These are phyloP conservation scores for Tricholaema leucomelas DNA, from an alignment of 2,113 vertebrate genomes.

Conservation along the genomic window DNA sequence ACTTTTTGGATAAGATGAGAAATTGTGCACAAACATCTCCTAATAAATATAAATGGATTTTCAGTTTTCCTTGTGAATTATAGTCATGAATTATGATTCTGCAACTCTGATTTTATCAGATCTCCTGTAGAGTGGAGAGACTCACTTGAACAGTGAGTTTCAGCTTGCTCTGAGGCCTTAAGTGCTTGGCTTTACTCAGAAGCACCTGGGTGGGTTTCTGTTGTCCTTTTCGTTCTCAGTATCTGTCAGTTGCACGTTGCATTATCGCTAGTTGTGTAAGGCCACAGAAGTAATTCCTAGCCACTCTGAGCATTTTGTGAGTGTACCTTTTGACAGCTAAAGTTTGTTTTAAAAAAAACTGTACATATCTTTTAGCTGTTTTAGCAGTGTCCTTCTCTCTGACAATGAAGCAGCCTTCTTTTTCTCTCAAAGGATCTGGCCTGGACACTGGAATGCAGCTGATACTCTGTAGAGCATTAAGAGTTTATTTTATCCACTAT, in stretches of 20 bases:
- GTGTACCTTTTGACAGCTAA: neutral
- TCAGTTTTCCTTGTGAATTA: slow-evolving; percentile 53
- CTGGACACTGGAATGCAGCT: slow-evolving; percentile 16
- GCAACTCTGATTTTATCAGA: neutral
- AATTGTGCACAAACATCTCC: slow-evolving; percentile 60
- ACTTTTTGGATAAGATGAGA: slow-evolving; percentile 44
- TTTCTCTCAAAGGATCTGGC: slow-evolving; percentile 13
- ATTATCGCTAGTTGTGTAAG: neutral
- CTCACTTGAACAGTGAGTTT: neutral
- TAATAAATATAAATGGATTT: slow-evolving; percentile 64
- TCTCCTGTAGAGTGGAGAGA: neutral
- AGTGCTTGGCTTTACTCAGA: neutral
- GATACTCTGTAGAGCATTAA: slow-evolving; percentile 2
- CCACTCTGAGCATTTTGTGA: neutral
- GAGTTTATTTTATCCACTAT: neutral
- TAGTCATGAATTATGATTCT: slow-evolving; percentile 30
- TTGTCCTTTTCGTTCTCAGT: neutral
- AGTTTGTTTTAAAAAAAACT: neutral
- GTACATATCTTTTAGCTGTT: neutral
- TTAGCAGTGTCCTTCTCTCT: neutral
- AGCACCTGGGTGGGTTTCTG: neutral
- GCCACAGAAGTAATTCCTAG: neutral
- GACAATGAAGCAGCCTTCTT: slow-evolving; percentile 21
- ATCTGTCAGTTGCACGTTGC: neutral
- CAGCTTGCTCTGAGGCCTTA: neutral